Conservation (phyloP, 2,888 invertebrate species). For the Therioaphis trifolii region DNA sequence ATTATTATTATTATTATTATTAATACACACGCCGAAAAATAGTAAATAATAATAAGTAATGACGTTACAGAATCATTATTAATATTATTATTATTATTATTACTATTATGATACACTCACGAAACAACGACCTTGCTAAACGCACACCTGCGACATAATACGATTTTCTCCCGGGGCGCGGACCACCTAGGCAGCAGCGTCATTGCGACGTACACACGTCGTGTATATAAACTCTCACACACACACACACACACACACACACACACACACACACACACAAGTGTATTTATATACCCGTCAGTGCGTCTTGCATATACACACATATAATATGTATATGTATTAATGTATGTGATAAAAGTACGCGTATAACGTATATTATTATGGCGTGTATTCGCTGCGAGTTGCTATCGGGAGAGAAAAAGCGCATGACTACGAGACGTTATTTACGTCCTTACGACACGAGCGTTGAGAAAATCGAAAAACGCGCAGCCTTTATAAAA, state of each 20-base stretch:
- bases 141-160: slow-evolving; percentile 43
- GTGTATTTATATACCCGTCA: too few species aligned
- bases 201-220: background rate
- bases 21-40: background rate
- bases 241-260: background rate
- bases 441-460: too few species aligned
- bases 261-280: background rate
- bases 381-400: too few species aligned
- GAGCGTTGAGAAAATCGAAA: too few species aligned
- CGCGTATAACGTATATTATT: too few species aligned
- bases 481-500: too few species aligned
- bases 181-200: slow-evolving; percentile 49
- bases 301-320: too few species aligned
- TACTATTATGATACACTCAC: background rate
- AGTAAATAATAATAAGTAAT: slow-evolving; percentile 1
- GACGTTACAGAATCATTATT: background rate
- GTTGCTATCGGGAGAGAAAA: too few species aligned
- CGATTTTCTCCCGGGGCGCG: slow-evolving; percentile 44
- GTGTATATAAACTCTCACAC: background rate
- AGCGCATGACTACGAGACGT: too few species aligned
- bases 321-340: too few species aligned
- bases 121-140: background rate
- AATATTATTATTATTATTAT: too few species aligned
- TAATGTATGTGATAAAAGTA: too few species aligned
- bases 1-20: background rate